Base-by-base conservation (phyloP, 2,797 vertebrate species). In the Prionace glauca region DNA sequence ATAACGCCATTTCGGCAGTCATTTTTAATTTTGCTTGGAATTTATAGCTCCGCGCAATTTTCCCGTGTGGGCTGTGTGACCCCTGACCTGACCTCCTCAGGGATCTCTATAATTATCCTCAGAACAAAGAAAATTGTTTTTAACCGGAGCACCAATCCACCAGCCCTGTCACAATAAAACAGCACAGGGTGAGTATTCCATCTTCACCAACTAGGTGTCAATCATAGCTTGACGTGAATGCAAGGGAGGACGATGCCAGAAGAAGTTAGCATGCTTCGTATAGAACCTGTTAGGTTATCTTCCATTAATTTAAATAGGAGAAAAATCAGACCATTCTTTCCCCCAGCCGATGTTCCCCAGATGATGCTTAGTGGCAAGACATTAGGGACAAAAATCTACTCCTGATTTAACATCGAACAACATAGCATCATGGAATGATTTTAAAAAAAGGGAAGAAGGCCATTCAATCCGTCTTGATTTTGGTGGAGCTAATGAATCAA, bases 101-200 rank as follows among this genome's bases (percentile, higher is more conserved):
- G 88, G 60, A 65, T n/a, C 88, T 91, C 36, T 69, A 3, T 84
- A 22, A 22, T 45, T 2, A 45, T 45, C 36, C 36, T 36, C 10
- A 14, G 90, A 92, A 67, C 62, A 92, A 50, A 36, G 90, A 92
- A 36, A 67, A n/a, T 69, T 92, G 90, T 69, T 69, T 79, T 92
- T 65, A 22, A 65, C 16, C 11, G n/a, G 14, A 36, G n/a, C n/a
- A 1, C n/a, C 10, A 18, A n/a, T 4, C 90, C 62, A 41, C 56
- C 29, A 90, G 5, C 9, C 26, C 87, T 69, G 9, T 24, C 18
- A 9, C n/a, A 67, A 69, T 10, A 92, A 67, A 69, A 62, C 60
- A 41, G 20, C 62, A 67, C 45, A 36, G 65, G 18, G 32, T 18
- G 22, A 41, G 8, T 24, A 12, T n/a, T 11, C 65, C 2, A 41